Evolutionary conservation across 2,888 invertebrate genomes (phyloP).

Genomic region (Raillietiella orientalis): DNA sequence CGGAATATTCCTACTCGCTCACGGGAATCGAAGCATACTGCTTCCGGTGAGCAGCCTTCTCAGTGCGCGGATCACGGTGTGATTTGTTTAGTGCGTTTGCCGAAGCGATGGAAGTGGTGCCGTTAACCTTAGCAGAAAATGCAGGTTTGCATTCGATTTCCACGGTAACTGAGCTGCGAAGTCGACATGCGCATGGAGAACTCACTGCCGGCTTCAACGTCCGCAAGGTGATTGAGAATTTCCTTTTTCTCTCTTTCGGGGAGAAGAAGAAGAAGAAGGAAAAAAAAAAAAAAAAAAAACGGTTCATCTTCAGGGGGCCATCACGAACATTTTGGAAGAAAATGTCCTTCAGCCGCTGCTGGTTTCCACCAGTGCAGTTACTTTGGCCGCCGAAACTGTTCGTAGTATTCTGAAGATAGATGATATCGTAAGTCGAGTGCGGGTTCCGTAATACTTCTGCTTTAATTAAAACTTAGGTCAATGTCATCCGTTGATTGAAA

Average conservation of each 20-base stretch:
- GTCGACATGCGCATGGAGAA: slow-evolving; percentile 41
- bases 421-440: slow-evolving; percentile 86
- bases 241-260: neutral
- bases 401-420: slow-evolving; percentile 95
- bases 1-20: slow-evolving; percentile 42
- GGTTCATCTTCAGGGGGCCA: slow-evolving; percentile 51
- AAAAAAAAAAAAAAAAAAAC: no score
- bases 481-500: no score
- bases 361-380: slow-evolving; percentile 73
- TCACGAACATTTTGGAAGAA: slow-evolving; percentile 86
- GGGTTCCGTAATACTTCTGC: no score
- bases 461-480: no score
- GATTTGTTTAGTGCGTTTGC: slow-evolving; percentile 38
- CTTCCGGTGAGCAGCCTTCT: slow-evolving; percentile 17
- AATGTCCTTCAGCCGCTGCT: slow-evolving; percentile 89
- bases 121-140: slow-evolving; percentile 67
- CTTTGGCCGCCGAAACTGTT: slow-evolving; percentile 81
- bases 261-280: no score
- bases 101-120: slow-evolving; percentile 76
- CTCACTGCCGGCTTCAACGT: slow-evolving; percentile 21
- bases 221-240: slow-evolving; percentile 14
- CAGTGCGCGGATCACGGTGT: neutral
- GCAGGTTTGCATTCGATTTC: slow-evolving; percentile 71
- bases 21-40: slow-evolving; percentile 85
- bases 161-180: slow-evolving; percentile 84